Conservation (phyloP, 2,113 vertebrate genomes). For the Ciconia maguari region DNA sequence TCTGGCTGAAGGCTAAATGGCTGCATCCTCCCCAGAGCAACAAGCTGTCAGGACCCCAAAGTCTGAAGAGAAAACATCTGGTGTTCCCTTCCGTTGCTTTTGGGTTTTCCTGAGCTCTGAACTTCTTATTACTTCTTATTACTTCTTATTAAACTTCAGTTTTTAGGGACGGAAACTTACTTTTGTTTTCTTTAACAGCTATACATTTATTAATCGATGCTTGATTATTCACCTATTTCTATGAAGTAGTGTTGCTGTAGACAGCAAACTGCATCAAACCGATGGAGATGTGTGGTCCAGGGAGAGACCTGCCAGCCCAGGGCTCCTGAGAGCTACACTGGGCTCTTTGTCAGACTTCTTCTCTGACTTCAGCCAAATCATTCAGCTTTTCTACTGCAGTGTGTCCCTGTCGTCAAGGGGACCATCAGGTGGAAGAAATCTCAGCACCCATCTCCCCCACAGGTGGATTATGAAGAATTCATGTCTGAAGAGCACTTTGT, state of each 20-base stretch:
- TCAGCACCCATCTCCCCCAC: background rate
- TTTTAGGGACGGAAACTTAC: background rate
- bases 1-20: background rate
- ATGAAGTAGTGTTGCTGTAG: background rate
- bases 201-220: background rate
- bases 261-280: background rate
- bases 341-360: background rate
- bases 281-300: background rate
- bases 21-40: accelerated
- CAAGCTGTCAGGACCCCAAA: background rate
- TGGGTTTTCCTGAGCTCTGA: background rate
- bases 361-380: background rate
- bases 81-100: background rate
- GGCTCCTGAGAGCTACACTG: background rate
- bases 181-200: background rate
- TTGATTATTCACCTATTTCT: background rate
- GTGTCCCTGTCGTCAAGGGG: background rate
- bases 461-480: background rate
- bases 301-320: background rate
- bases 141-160: background rate
- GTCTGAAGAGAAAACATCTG: background rate
- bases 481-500: background rate
- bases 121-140: background rate
- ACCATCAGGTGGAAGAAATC: background rate
- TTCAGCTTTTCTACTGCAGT: background rate